Evolutionary conservation across 1,140 invertebrate species (phyloP).

Genomic region (Dendroctonus ponderosae): DNA sequence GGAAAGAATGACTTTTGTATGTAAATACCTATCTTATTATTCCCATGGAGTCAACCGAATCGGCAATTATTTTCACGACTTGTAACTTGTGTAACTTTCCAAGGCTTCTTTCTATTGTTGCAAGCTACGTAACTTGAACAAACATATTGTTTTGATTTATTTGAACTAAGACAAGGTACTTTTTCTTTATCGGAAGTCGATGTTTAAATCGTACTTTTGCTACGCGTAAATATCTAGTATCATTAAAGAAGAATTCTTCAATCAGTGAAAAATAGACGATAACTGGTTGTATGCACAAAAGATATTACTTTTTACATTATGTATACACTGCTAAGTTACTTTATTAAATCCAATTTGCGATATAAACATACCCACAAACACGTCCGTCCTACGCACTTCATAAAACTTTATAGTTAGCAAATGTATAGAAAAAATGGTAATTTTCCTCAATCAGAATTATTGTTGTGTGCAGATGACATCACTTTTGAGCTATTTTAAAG

Average conservation of each 20-base stretch:
- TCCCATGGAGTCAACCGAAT: constrained; percentile 1
- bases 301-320: no score
- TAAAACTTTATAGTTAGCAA: constrained; percentile 9
- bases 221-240: no score
- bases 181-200: not conserved
- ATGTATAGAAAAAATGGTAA: constrained; percentile 18
- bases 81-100: constrained; percentile 3
- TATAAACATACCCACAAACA: constrained; percentile 19
- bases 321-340: no score
- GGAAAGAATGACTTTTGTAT: constrained; percentile 15
- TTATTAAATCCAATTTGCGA: not conserved
- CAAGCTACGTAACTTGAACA: not conserved
- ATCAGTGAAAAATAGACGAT: no score
- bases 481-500: constrained; percentile 11
- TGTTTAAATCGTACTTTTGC: not conserved
- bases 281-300: no score
- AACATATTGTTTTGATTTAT: not conserved
- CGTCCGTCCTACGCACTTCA: constrained; percentile 12
- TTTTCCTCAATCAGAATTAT: constrained; percentile 14
- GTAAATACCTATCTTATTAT: constrained; percentile 15
- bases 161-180: not conserved
- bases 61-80: not conserved
- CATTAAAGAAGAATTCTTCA: no score
- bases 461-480: constrained; percentile 23
- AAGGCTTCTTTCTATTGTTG: not conserved